These are phyloP conservation scores for Danio jaintianensis DNA, from an alignment of 2,797 vertebrate genomes.

Conservation along the genomic window DNA sequence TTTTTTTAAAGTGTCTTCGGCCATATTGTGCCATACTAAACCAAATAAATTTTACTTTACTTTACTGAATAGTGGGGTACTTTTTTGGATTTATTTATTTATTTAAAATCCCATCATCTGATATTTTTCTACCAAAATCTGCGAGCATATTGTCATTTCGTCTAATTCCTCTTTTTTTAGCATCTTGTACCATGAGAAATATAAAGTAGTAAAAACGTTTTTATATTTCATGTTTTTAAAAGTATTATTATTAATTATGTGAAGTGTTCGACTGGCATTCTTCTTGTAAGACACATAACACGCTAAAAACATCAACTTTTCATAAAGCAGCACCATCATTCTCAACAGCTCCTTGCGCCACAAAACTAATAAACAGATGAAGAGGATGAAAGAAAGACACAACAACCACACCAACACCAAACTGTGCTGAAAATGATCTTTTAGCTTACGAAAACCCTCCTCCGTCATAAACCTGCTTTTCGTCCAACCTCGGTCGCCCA, in stretches of 20 bases:
- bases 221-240: no score
- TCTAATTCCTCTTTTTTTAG: not conserved
- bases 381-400: constrained; percentile 18
- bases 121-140: no score
- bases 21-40: no score
- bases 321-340: not conserved
- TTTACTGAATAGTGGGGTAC: no score
- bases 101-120: no score
- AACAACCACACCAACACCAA: constrained; percentile 3
- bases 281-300: not conserved
- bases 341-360: not conserved
- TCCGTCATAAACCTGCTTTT: constrained; percentile 47
- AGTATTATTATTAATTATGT: no score
- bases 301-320: not conserved
- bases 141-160: no score
- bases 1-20: not conserved
- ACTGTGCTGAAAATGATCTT: constrained; percentile 49
- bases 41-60: no score
- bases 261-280: not conserved
- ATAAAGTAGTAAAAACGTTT: not conserved
- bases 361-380: constrained; percentile 25
- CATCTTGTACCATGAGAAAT: not conserved
- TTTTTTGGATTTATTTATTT: no score
- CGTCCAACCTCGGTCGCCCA: constrained; percentile 43
- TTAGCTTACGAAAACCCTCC: constrained; percentile 56